Evolutionary conservation across 2,113 vertebrate species (phyloP).

Genomic region (Centropus unirufus): DNA sequence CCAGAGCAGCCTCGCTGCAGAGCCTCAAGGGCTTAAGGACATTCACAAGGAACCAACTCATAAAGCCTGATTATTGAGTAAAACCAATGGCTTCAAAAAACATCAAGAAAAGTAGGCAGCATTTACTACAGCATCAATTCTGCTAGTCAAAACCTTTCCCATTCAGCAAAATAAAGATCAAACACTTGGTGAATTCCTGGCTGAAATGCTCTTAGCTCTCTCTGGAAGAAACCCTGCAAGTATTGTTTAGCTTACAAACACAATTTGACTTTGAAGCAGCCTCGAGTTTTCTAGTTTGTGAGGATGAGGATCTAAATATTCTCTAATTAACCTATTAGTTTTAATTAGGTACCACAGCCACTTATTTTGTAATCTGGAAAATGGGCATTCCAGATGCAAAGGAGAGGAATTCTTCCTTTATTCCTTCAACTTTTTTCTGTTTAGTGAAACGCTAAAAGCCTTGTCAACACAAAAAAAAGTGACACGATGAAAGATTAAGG

Average conservation of each 20-base stretch:
- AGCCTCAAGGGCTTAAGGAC: neutral
- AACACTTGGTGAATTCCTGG: neutral
- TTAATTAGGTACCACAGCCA: slow-evolving; percentile 55
- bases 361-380: slow-evolving; percentile 65
- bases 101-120: neutral
- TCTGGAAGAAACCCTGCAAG: neutral
- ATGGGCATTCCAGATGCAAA: slow-evolving; percentile 47
- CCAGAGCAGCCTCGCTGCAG: neutral
- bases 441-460: slow-evolving; percentile 69
- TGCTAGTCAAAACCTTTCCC: neutral
- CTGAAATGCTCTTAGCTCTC: neutral
- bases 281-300: neutral
- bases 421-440: neutral
- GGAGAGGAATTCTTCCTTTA: neutral
- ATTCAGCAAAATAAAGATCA: neutral
- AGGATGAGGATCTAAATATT: slow-evolving; percentile 59
- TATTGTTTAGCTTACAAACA: neutral
- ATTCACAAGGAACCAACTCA: neutral
- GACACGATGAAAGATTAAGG: slow-evolving; percentile 74
- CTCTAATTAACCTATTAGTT: slow-evolving; percentile 72
- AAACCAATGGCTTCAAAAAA: neutral
- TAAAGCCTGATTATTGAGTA: neutral
- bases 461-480: slow-evolving; percentile 72
- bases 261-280: slow-evolving; percentile 19
- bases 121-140: neutral